These are phyloP conservation scores for Neomorphus geoffroyi DNA, from an alignment of 2,797 vertebrate genomes.

Conservation along the genomic window DNA sequence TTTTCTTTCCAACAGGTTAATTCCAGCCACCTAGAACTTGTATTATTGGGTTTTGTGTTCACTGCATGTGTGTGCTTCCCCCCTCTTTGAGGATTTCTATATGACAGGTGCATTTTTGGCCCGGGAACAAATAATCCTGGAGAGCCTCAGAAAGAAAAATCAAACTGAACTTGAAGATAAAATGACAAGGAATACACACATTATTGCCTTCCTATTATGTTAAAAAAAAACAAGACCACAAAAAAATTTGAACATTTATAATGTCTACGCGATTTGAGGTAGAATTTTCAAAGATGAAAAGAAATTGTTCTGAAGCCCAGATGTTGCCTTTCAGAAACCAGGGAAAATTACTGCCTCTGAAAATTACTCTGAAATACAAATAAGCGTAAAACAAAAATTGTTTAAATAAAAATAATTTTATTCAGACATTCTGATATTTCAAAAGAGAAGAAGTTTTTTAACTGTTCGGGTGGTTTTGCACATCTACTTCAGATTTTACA, in stretches of 20 bases:
- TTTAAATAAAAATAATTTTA: constrained; percentile 42
- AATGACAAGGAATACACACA: background rate
- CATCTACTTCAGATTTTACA: background rate
- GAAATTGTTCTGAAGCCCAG: constrained; percentile 47
- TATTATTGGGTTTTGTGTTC: background rate
- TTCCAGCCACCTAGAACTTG: background rate
- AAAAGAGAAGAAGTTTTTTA: background rate
- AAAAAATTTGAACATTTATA: background rate
- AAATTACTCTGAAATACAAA: constrained; percentile 46
- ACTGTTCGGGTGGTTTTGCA: background rate
- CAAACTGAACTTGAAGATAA: constrained; percentile 11
- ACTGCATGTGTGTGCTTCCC: background rate
- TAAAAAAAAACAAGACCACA: background rate
- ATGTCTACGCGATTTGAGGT: constrained; percentile 20
- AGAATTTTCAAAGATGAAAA: constrained; percentile 56
- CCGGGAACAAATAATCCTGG: constrained; percentile 21
- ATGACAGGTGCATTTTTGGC: constrained; percentile 39
- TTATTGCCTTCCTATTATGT: constrained; percentile 20
- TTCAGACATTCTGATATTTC: background rate
- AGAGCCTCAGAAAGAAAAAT: background rate
- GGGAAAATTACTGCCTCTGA: constrained; percentile 47
- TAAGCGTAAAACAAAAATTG: constrained; percentile 31
- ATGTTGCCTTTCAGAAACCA: constrained; percentile 56
- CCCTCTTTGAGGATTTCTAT: background rate
- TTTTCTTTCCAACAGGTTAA: constrained; percentile 5